Evolutionary conservation across 2,113 vertebrate genomes (phyloP).

Genomic region (Ivindomyrus marchei): DNA sequence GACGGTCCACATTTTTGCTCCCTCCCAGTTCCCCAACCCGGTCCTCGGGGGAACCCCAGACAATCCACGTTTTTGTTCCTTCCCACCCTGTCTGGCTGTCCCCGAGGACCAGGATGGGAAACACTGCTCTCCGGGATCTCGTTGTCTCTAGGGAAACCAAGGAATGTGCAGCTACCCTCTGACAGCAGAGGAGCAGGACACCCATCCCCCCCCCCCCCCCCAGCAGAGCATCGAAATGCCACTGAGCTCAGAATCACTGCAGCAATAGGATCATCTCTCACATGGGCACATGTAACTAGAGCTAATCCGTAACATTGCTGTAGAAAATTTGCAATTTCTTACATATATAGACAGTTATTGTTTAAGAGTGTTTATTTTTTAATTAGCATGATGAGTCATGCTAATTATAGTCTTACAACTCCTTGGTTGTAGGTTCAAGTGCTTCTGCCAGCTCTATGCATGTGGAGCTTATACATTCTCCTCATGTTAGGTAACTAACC

Average conservation of each 20-base stretch:
- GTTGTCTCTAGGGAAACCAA: conserved; percentile 11
- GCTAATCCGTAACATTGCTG: neutral
- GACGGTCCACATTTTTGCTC: neutral
- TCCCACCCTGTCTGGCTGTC: neutral
- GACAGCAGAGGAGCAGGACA: neutral
- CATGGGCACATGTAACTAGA: neutral
- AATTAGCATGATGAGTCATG: neutral
- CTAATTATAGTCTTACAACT: neutral
- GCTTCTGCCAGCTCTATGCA: neutral
- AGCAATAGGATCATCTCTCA: neutral
- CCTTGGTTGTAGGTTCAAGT: neutral
- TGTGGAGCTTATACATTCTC: neutral
- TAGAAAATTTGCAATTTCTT: neutral
- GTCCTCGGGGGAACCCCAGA: too few relatives aligned
- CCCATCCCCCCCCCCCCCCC: neutral
- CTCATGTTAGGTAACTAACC: neutral
- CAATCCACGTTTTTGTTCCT: neutral
- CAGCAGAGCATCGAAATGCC: neutral
- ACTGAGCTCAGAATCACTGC: neutral
- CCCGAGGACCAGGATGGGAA: neutral
- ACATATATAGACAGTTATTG: neutral
- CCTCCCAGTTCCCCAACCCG: too few relatives aligned
- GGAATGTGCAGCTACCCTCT: neutral
- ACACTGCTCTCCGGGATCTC: neutral
- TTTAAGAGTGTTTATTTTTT: neutral